Evolutionary conservation across 2,888 invertebrate genomes (phyloP), one percentile per base, ranked within the genome.

Genomic region (Polyommatus icarus): DNA sequence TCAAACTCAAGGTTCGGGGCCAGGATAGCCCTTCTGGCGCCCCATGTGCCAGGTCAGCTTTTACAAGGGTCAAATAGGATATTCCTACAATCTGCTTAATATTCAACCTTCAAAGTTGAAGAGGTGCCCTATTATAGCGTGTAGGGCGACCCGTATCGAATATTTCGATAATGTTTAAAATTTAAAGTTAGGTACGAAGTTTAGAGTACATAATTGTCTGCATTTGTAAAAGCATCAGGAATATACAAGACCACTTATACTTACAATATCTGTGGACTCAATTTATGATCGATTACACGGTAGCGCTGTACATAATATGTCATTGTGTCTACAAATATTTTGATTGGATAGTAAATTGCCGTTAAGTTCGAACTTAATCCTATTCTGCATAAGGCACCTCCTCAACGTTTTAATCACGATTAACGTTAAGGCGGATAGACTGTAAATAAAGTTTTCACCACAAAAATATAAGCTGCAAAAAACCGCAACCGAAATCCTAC

Each of bases 1-100:
- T 84, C 92, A 18, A 88, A 90, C 2, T 84, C 80, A 79, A 81
- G 80, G 20, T 94, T 94, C 82, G 93, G 92, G 54, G 86, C 88
- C 71, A 90, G 83, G 83, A 88, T 94, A 82, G 85, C 90, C 75
- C 82, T 94, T 18, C 82, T 88, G 57, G 93, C 94, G 12, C 91
- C 93, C 71, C 87, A 93, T 83, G 90, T 89, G 40, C 87, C 92
- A 79, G 87, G 92, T 91, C 82, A 81, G 80, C 76, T 80, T 77
- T 71, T 77, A 77, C 79, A 79, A 77, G 77, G 78, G 50, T 75
- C 76, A 71, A 59, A 78, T 76, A 76, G 71, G 73, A 36, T 50
- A 18, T 76, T 76, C 76, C 76, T 77, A 78, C 77, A 77, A 77
- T 78, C 76, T 76, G 57, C 76, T 80, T 78, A 76, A 76, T 78